Conservation (phyloP, 1,140 invertebrate genomes). For the Zaprionus ornatus region DNA sequence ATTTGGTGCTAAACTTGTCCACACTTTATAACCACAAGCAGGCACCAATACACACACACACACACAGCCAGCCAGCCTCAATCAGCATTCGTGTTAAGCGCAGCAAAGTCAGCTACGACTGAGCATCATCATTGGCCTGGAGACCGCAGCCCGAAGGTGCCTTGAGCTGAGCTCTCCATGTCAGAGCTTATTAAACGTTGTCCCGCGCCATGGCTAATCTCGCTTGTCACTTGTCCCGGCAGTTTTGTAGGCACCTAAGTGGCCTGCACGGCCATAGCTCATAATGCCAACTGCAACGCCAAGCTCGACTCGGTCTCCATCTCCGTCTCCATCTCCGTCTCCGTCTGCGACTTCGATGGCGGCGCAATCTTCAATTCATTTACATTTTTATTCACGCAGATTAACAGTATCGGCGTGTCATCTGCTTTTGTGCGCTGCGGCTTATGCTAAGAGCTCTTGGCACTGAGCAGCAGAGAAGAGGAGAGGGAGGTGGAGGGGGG, state of each 20-base stretch:
- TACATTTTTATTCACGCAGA: slow-evolving; percentile 82
- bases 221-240: slow-evolving; percentile 62
- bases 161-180: slow-evolving; percentile 1
- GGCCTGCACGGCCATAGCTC: slow-evolving; percentile 64
- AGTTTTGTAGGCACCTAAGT: slow-evolving; percentile 49
- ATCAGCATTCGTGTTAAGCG: slow-evolving; percentile 46
- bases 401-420: slow-evolving; percentile 79
- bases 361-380: slow-evolving; percentile 80
- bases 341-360: slow-evolving; percentile 30
- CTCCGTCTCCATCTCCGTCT: slow-evolving; percentile 13
- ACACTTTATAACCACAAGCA: slow-evolving; percentile 41
- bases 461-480: slow-evolving; percentile 11
- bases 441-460: slow-evolving; percentile 64
- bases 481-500: background rate
- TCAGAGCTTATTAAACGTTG: background rate
- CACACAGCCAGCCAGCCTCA: slow-evolving; percentile 12
- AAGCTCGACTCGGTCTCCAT: slow-evolving; percentile 7
- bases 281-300: slow-evolving; percentile 30
- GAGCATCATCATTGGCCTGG: slow-evolving; percentile 21
- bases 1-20: slow-evolving; percentile 53
- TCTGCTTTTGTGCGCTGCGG: slow-evolving; percentile 66
- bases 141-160: background rate
- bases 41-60: background rate
- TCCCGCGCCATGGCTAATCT: slow-evolving; percentile 48
- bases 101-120: slow-evolving; percentile 6